Percentiles rank a stretch among this genome's conserved stretches.
Conservation (phyloP, 92 coral and sea anemone genomes). For the Galaxea fascicularis region DNA sequence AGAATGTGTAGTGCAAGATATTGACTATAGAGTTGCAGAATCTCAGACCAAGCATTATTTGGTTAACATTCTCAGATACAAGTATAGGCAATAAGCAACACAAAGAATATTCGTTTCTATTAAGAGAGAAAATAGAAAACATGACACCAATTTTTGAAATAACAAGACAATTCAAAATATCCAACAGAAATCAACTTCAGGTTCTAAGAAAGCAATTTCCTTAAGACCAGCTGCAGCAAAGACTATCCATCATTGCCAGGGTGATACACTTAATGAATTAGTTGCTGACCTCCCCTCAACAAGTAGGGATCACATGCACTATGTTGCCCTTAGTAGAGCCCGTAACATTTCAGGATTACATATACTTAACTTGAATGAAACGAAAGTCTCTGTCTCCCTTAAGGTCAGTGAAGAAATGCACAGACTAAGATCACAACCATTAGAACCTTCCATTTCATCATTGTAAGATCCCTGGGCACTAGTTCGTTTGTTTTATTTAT, state of each 20-base stretch:
- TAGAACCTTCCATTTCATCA: constrained; percentile 7
- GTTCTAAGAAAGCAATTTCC: constrained; percentile 75
- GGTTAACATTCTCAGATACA: constrained; percentile 69
- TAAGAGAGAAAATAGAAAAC: constrained; percentile 10
- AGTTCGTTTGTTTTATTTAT: too few relatives aligned
- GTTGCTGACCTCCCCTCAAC: constrained; percentile 70
- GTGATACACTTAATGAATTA: constrained; percentile 72
- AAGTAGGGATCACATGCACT: constrained; percentile 43
- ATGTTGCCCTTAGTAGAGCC: constrained; percentile 68
- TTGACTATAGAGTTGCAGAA: constrained; percentile 69
- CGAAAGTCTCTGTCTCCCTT: constrained; percentile 57
- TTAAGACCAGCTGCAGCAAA: constrained; percentile 44
- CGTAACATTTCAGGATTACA: constrained; percentile 61
- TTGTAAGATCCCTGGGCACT: too few relatives aligned
- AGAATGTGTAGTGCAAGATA: constrained; percentile 31
- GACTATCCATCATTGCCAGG: constrained; percentile 15
- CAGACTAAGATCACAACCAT: constrained; percentile 62
- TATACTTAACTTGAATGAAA: constrained; percentile 69
- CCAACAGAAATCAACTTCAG: constrained; percentile 51
- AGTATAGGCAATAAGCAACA: constrained; percentile 50
- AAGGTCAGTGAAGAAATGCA: constrained; percentile 72
- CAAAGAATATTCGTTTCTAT: constrained; percentile 64
- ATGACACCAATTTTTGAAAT: constrained; percentile 61
- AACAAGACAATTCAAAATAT: constrained; percentile 66
- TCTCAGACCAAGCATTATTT: constrained; percentile 73